A percentile compares a stretch with the other conserved stretches of the same genome.
These are phyloP conservation scores for Coenonympha arcania DNA, from an alignment of 2,888 invertebrate genomes.

Conservation along the genomic window DNA sequence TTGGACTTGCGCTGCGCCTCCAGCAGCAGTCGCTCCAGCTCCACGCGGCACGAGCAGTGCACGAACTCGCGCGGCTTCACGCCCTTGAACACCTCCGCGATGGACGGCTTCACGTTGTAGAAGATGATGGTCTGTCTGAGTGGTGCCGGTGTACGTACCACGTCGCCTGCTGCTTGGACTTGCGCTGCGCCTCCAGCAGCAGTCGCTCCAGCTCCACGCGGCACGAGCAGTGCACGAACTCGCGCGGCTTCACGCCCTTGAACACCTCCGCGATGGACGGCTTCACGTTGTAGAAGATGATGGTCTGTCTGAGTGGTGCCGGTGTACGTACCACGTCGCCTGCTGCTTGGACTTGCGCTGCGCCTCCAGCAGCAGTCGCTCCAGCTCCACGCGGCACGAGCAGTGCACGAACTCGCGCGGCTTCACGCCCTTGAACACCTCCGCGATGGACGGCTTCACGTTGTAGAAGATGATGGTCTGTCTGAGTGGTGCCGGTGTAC, in stretches of 20 bases:
- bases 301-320: no score
- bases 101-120: conserved; percentile 73
- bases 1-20: conserved; percentile 11
- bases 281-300: no score
- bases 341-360: conserved; percentile 8
- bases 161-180: neutral
- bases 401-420: conserved; percentile 78
- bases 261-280: conserved; percentile 81
- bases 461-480: no score
- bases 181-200: conserved; percentile 34
- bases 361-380: conserved; percentile 44
- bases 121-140: no score
- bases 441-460: conserved; percentile 80
- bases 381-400: conserved; percentile 50
- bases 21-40: conserved; percentile 54
- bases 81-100: conserved; percentile 80
- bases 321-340: neutral
- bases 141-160: neutral
- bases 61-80: conserved; percentile 79
- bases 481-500: neutral
- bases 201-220: conserved; percentile 53
- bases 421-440: conserved; percentile 79
- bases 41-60: conserved; percentile 58
- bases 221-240: conserved; percentile 73
- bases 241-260: conserved; percentile 78